Percentiles rank a stretch among this genome's conserved stretches.
phyloP scores from a whole-genome alignment of 2,797 vertebrate genomes.

The Poeciliopsis presidionis region DNA sequence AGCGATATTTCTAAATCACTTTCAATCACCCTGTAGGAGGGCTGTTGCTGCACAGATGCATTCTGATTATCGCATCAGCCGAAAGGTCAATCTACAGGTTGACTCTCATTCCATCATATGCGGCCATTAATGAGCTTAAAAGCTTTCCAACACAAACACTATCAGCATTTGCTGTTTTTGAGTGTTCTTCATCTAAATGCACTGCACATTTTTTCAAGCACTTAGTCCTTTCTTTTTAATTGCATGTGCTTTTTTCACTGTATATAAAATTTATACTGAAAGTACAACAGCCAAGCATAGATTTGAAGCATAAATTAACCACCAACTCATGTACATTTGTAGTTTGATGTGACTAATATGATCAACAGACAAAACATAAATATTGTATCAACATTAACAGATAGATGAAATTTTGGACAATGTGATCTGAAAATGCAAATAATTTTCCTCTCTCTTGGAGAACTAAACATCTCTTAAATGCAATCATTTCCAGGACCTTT shows the following conservation, averaged over 20 bases:
- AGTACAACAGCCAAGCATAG: conserved; percentile 15
- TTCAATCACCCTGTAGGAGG: conserved; percentile 17
- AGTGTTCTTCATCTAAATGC: conserved; percentile 41
- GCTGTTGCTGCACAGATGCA: conserved; percentile 8
- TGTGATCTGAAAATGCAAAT: neutral
- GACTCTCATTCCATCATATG: conserved; percentile 35
- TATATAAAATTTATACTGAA: conserved; percentile 21
- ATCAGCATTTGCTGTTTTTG: conserved; percentile 28
- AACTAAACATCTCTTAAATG: neutral
- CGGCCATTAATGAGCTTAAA: conserved; percentile 46
- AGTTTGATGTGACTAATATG: neutral
- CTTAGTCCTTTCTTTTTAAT: conserved; percentile 25
- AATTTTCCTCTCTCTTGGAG: neutral
- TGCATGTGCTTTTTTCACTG: conserved; percentile 24
- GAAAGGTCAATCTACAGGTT: conserved; percentile 44
- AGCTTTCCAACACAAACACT: conserved; percentile 31
- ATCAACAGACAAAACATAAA: neutral
- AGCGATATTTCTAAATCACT: neutral
- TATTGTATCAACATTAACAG: neutral
- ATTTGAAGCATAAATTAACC: conserved; percentile 11
- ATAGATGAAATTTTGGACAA: neutral
- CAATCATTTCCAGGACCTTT: neutral
- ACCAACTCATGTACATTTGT: neutral
- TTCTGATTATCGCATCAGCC: conserved; percentile 30
- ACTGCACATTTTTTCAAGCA: conserved; percentile 13